Percentiles rank a stretch among this genome's conserved stretches.
Conservation (phyloP, 2,888 invertebrate species). For the Deilephila elpenor region DNA sequence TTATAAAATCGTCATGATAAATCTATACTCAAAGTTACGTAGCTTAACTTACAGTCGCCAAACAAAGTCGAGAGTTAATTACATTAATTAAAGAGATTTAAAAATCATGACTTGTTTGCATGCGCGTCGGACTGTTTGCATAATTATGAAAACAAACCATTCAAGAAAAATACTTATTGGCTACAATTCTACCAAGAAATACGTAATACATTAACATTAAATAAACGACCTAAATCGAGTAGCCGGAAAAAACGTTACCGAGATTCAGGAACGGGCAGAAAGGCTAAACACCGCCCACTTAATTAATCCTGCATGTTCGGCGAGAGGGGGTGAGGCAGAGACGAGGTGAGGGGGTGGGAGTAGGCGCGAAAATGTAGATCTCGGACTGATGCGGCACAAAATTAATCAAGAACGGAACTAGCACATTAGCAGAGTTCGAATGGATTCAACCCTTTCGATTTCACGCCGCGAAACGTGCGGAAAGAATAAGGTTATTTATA, state of each 20-base stretch:
- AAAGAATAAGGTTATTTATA: no score
- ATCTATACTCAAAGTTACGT: no score
- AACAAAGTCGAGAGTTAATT: no score
- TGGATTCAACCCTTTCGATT: constrained; percentile 52
- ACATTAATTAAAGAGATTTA: no score
- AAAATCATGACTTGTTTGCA: no score
- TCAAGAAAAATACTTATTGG: no score
- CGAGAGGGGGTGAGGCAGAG: not conserved
- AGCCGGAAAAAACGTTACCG: not conserved
- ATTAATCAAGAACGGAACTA: constrained; percentile 71
- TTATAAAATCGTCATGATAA: no score
- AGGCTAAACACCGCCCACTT: not conserved
- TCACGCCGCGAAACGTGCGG: not conserved
- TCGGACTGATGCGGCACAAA: constrained; percentile 56
- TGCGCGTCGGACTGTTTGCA: no score
- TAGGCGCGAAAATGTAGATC: constrained; percentile 31
- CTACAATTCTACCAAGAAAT: no score
- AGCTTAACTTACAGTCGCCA: no score
- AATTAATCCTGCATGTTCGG: constrained; percentile 18
- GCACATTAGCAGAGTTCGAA: constrained; percentile 64
- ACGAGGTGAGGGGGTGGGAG: not conserved
- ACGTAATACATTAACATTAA: not conserved
- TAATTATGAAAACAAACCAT: no score
- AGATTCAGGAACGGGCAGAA: not conserved
- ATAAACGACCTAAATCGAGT: not conserved